A percentile compares a stretch with the other conserved stretches of the same genome.
Evolutionary conservation across 1,140 invertebrate genomes (phyloP).

Genomic region (Orchesella cincta): DNA sequence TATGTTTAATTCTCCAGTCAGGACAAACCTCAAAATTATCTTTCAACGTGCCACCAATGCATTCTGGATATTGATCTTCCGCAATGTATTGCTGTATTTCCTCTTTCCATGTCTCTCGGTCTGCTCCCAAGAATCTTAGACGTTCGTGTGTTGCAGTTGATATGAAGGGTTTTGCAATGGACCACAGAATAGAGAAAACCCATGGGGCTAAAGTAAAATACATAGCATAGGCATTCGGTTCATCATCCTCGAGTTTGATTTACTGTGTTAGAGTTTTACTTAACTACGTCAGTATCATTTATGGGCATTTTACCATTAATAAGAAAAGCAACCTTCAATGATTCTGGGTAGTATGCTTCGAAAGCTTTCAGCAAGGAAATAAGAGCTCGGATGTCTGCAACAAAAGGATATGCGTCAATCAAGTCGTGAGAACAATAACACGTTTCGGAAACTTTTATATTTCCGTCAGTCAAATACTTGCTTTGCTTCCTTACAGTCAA

Average conservation of each 20-base stretch:
- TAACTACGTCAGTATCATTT: neutral
- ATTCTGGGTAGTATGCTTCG: slow-evolving; percentile 9
- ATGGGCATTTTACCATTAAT: neutral
- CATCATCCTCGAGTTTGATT: neutral
- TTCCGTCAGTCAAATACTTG: neutral
- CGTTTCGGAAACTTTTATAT: too few species aligned
- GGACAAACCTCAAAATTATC: neutral
- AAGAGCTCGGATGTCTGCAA: neutral
- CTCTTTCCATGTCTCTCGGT: neutral
- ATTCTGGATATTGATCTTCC: slow-evolving; percentile 4
- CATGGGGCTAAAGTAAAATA: slow-evolving; percentile 1
- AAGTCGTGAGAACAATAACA: too few species aligned
- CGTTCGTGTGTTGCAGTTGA: neutral
- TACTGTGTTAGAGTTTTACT: too few species aligned
- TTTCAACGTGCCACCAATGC: neutral
- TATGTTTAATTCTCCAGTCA: neutral
- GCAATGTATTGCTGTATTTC: neutral
- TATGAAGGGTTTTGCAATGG: slow-evolving; percentile 7
- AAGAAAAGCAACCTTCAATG: neutral
- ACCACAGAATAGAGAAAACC: slow-evolving; percentile 13
- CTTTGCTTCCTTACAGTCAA: slow-evolving; percentile 9
- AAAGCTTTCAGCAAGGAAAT: slow-evolving; percentile 7
- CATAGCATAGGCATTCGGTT: neutral
- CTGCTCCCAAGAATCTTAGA: neutral
- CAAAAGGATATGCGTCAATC: too few species aligned